These are phyloP conservation scores for Australoheros scitulus DNA, from an alignment of 2,113 vertebrate species.

Conservation along the genomic window DNA sequence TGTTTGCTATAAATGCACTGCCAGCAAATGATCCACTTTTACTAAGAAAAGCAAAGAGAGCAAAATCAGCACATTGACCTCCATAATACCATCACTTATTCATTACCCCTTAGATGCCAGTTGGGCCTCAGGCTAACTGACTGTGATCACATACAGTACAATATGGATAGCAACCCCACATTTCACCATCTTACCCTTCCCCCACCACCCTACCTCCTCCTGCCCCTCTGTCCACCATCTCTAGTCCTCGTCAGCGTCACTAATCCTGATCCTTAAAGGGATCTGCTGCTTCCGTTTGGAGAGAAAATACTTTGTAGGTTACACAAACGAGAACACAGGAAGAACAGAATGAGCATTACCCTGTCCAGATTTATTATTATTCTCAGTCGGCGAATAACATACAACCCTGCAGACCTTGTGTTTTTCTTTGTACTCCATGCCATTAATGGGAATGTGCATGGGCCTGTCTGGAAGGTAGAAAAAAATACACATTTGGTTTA, in stretches of 20 bases:
- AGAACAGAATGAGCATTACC: not conserved
- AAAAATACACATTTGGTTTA: not conserved
- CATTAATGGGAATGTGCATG: not conserved
- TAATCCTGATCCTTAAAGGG: constrained; percentile 81
- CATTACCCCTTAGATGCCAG: constrained; percentile 43
- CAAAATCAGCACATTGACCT: constrained; percentile 33
- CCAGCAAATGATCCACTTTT: too few relatives aligned
- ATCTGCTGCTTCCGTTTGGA: constrained; percentile 40
- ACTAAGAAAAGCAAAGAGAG: not conserved
- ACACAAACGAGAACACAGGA: not conserved
- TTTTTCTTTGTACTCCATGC: not conserved
- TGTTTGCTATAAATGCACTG: too few relatives aligned
- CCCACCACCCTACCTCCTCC: constrained; percentile 25
- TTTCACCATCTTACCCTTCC: constrained; percentile 41
- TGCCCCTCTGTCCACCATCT: constrained; percentile 47
- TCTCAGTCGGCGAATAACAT: not conserved
- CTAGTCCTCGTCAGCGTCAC: constrained; percentile 39
- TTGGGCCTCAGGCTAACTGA: constrained; percentile 44
- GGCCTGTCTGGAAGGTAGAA: not conserved
- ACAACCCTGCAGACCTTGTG: not conserved
- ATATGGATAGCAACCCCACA: constrained; percentile 45
- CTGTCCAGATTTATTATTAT: not conserved
- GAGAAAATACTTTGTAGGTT: constrained; percentile 15
- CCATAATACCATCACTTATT: constrained; percentile 56
- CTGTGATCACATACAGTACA: constrained; percentile 60